Conservation (phyloP, 2,113 vertebrate species). For the Psittacula cyanocephala region DNA sequence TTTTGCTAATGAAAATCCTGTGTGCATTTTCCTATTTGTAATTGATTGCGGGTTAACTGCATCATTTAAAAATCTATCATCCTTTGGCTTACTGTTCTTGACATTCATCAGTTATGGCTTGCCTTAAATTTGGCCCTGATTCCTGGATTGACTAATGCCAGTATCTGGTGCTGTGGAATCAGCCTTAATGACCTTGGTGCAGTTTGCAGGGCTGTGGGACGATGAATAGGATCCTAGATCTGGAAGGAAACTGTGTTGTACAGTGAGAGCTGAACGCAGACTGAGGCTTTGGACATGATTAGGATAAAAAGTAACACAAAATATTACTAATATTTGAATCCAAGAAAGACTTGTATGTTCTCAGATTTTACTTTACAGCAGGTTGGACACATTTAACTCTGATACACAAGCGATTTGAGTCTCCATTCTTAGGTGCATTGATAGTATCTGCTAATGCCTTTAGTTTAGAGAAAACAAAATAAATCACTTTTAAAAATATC, state of each 20-base stretch:
- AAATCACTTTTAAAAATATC: neutral
- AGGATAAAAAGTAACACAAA: neutral
- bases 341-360: neutral
- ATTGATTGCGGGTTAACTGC: slow-evolving; percentile 16
- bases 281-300: neutral
- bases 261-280: neutral
- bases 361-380: neutral
- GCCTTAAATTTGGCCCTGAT: neutral
- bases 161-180: neutral
- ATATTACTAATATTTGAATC: neutral
- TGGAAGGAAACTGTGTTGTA: neutral
- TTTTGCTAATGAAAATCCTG: accelerated
- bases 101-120: neutral
- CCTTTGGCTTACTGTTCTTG: neutral
- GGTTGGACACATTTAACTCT: neutral
- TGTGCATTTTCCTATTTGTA: neutral
- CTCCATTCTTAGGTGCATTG: neutral
- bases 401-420: neutral
- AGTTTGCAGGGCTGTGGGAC: neutral
- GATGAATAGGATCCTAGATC: neutral
- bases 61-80: slow-evolving; percentile 33
- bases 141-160: neutral
- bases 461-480: neutral
- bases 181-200: neutral
- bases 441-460: neutral